Base-by-base conservation (phyloP, 2,113 vertebrate genomes). In the Halichoerus grypus region DNA sequence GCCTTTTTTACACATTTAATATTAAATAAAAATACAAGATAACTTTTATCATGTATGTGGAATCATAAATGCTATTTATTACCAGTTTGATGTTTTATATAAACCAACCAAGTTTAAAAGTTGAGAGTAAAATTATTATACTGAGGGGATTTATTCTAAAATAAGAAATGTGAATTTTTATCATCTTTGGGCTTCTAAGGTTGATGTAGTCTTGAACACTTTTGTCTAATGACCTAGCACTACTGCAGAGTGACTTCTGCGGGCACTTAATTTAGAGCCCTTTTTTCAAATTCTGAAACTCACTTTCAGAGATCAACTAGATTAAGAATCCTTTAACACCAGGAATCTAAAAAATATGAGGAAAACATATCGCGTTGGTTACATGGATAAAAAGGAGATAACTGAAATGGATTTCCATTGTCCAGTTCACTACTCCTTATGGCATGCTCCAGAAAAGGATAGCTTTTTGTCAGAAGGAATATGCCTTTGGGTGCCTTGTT, bases 1-100 rank as follows among this genome's bases (percentile, higher is more conserved):
- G 31, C 0, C 42, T 4, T 72, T 69, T 84, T 87, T 42, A 53
- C 5, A 86, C 5, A 65, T 59, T 97, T 67, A 91, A 72, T 82
- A 88, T n/a, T 95, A 94, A 94, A 69, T 91, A 55, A 94, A 83
- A 90, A 92, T 14, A 33, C 4, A 67, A n/a, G 7, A 19, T 6
- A 76, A 28, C 33, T 90, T 96, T 92, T 59, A 83, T 36, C 22
- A 31, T 74, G 4, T 79, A 65, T 86, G 22, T 71, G 39, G 80
- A 91, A 88, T 74, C 57, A 87, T n/a, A 92, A 76, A 46, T 83
- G 4, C 5, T 67, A 10, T 46, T 89, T 83, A 90, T 57, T 80
- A 51, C 8, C 36, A 65, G 1, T 49, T 84, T 67, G 94, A 36
- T 53, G 21, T 1, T 21, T 86, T 87, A 24, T 83, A 72, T 94